Base-by-base conservation (phyloP, 2,888 invertebrate species). In the Sinohyriopsis cumingii region DNA sequence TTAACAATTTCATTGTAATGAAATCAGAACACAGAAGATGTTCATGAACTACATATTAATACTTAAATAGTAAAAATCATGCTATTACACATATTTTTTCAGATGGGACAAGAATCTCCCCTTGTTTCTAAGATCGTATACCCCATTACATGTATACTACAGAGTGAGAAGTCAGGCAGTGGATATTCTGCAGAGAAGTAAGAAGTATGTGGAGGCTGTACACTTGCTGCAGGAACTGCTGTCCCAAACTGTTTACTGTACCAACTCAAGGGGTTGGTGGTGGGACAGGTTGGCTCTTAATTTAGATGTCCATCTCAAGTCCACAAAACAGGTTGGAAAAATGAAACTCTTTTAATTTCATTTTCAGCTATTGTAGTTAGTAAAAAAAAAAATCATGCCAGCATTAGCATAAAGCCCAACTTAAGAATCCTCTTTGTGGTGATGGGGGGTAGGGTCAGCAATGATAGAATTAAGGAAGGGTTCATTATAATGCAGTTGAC, bases 261-360 rank as follows among this genome's bases (percentile, higher is more conserved):
- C 75, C 28, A 86, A 89, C 69, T 86, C 87, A 67, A 84, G 91
- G 54, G 91, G 93, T 3, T 83, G 87, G 62, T 91, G 91, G 91
- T 93, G 92, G 85, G 92, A 93, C 45, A 92, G 94, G 78, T 91
- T 93, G 68, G 92, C 93, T 0, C 90, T 94, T 0, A 92, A 94
- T 79, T 88, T 93, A 33, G 92, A 93, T 67, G 91, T 90, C 72
- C 91, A 92, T 84, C 81, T 92, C 54, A 91, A 91, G 78, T 79
- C 87, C 56, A 88, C 86, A n/a, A 71, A 78, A 53, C 72, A 89
- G 84, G 90, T 90, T 72, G 18, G 9, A 12, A 45, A 45, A 45
- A 15, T 15, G 15, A 45, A 45, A 15, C 45, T 45, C 15, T 45
- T 45, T 45, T 45, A 12, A 45, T 45, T 45, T 45, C 15, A 3